phyloP scores from a whole-genome alignment of 2,797 vertebrate genomes.

The Setipinna tenuifilis region DNA sequence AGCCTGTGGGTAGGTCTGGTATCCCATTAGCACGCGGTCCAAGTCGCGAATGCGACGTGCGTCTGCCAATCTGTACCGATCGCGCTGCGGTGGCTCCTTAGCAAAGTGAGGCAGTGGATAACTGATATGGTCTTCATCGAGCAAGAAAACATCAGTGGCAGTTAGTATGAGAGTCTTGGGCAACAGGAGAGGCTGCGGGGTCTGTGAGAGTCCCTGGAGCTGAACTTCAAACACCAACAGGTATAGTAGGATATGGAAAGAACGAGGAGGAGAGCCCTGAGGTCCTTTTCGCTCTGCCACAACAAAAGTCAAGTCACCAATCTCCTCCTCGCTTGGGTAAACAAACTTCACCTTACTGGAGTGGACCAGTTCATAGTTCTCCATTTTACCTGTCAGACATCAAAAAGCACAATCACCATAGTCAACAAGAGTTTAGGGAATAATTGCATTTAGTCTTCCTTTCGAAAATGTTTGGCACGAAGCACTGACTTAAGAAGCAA shows the following conservation, averaged over 20 bases:
- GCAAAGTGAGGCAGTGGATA: conserved; percentile 95
- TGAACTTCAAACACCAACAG: conserved; percentile 91
- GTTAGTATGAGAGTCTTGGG: conserved; percentile 93
- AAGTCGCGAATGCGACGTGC: conserved; percentile 91
- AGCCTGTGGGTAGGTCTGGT: conserved; percentile 94
- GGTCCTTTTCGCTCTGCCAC: conserved; percentile 87
- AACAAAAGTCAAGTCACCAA: conserved; percentile 93
- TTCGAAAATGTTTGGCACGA: neutral
- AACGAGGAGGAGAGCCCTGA: conserved; percentile 59
- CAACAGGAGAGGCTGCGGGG: conserved; percentile 70
- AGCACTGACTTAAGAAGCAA: neutral
- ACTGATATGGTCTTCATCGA: conserved; percentile 95
- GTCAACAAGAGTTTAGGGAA: conserved; percentile 22
- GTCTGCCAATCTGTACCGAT: conserved; percentile 89
- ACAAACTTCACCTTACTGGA: conserved; percentile 96
- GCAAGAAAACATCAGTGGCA: conserved; percentile 87
- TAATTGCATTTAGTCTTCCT: neutral
- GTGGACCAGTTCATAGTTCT: conserved; percentile 97
- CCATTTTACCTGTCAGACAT: conserved; percentile 86
- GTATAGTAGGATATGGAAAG: conserved; percentile 91
- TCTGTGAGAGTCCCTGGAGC: conserved; percentile 43
- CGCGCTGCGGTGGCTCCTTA: conserved; percentile 91
- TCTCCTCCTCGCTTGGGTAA: conserved; percentile 97
- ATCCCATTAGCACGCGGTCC: conserved; percentile 93
- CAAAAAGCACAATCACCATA: neutral